Percentiles rank a stretch among this genome's conserved stretches.
Evolutionary conservation across 2,888 invertebrate genomes (phyloP).

Genomic region (Melolontha melolontha): DNA sequence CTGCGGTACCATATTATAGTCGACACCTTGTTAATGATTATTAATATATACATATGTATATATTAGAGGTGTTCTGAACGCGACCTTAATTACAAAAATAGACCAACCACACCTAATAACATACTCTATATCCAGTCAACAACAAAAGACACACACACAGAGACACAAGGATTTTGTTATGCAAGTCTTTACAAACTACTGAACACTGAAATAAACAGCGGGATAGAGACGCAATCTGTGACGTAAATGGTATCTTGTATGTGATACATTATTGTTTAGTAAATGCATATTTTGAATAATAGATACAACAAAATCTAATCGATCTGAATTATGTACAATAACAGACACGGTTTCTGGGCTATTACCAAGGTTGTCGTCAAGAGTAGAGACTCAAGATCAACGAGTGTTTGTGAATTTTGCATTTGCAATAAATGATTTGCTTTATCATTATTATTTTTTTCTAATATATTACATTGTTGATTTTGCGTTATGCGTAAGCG

Average conservation of each 20-base stretch:
- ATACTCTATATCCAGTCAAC: constrained; percentile 4
- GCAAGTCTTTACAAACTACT: neutral
- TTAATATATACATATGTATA: constrained; percentile 7
- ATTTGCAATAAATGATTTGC: neutral
- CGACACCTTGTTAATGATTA: constrained; percentile 25
- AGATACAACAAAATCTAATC: constrained; percentile 20
- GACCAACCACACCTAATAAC: constrained; percentile 35
- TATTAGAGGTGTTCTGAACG: constrained; percentile 12
- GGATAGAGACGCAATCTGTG: constrained; percentile 47
- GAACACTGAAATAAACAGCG: constrained; percentile 1
- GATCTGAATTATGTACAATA: neutral
- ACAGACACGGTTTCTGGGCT: neutral
- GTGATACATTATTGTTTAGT: constrained; percentile 20
- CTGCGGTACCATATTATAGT: constrained; percentile 24
- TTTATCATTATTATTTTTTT: neutral
- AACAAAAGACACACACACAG: neutral
- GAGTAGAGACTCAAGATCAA: neutral
- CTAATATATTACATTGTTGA: constrained; percentile 1
- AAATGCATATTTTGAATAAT: constrained; percentile 47
- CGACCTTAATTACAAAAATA: constrained; percentile 39
- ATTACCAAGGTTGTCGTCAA: constrained; percentile 17
- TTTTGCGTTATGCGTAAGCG: constrained; percentile 25
- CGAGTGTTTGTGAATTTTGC: constrained; percentile 14
- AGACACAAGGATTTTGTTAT: no score
- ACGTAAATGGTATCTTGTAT: constrained; percentile 37